These are phyloP conservation scores for Drosophila ercepeae DNA, from an alignment of 1,140 invertebrate species.

Conservation along the genomic window DNA sequence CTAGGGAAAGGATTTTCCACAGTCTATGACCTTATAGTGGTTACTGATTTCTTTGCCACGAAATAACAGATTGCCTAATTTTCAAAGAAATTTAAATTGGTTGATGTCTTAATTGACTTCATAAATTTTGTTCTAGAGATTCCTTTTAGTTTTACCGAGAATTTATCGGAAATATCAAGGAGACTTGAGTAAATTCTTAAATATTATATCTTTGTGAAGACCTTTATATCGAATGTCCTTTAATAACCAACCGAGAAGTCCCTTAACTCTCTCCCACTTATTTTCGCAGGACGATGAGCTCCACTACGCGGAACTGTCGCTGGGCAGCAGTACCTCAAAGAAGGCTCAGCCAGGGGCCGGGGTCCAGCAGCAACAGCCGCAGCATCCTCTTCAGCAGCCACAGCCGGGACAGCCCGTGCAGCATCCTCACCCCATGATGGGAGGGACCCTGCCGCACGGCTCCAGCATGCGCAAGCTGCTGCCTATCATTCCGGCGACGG, in stretches of 20 bases:
- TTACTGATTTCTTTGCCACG: neutral
- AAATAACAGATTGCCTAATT: slow-evolving; percentile 17
- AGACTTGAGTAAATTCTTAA: too few species aligned
- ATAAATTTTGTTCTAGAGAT: neutral
- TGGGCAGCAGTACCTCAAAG: slow-evolving; percentile 72
- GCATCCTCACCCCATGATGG: slow-evolving; percentile 44
- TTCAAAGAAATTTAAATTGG: slow-evolving; percentile 14
- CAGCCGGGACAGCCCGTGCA: slow-evolving; percentile 27
- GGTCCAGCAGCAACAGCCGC: slow-evolving; percentile 60
- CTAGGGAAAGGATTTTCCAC: neutral
- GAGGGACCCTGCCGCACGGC: slow-evolving; percentile 76
- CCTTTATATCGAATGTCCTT: neutral
- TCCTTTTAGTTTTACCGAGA: neutral
- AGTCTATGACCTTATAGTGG: neutral
- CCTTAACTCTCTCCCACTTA: slow-evolving; percentile 1
- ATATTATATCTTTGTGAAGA: neutral
- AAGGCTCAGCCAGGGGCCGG: slow-evolving; percentile 47
- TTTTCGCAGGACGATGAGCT: slow-evolving; percentile 86
- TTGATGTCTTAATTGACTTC: slow-evolving; percentile 12
- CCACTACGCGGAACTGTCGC: slow-evolving; percentile 89
- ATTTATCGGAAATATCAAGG: neutral
- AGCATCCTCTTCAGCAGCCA: slow-evolving; percentile 26
- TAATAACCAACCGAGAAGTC: neutral
- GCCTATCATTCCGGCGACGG: slow-evolving; percentile 73
- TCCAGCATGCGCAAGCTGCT: slow-evolving; percentile 77